Conservation (phyloP, 1,140 invertebrate genomes). For the Brachionus angularis region DNA sequence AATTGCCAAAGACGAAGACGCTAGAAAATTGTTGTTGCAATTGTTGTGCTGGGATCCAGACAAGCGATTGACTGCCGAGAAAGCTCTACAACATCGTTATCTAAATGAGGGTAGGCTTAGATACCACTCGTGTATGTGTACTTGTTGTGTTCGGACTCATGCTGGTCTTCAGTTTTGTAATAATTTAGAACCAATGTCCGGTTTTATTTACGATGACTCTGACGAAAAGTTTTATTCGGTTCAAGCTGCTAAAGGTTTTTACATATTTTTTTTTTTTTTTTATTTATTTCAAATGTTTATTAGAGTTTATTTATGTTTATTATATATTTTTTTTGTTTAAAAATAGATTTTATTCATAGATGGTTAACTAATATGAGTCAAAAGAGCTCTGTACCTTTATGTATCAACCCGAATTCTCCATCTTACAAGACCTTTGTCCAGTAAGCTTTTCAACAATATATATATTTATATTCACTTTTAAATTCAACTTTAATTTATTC, state of each 20-base stretch:
- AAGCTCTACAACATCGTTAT: constrained; percentile 91
- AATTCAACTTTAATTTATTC: not conserved
- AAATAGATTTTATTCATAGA: constrained; percentile 97
- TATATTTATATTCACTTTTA: not conserved
- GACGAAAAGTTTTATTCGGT: constrained; percentile 41
- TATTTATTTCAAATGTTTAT: too few species aligned
- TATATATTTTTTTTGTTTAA: constrained; percentile 59
- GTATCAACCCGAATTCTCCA: constrained; percentile 97
- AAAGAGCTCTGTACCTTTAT: constrained; percentile 81
- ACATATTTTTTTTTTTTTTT: too few species aligned
- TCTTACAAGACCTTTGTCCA: constrained; percentile 99
- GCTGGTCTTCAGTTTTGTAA: constrained; percentile 32
- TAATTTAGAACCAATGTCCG: constrained; percentile 40
- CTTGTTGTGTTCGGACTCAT: constrained; percentile 73
- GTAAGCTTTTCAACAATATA: too few species aligned
- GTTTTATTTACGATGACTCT: constrained; percentile 28
- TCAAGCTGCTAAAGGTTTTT: constrained; percentile 42
- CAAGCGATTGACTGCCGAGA: constrained; percentile 85
- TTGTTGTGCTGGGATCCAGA: constrained; percentile 70
- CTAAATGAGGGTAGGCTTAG: constrained; percentile 91
- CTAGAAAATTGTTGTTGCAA: constrained; percentile 91
- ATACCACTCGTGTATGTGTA: constrained; percentile 99
- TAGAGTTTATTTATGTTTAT: not conserved
- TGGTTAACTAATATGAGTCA: constrained; percentile 93
- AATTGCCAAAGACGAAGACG: constrained; percentile 53